Percentiles rank a stretch among this genome's conserved stretches.
Conservation (phyloP, 2,113 vertebrate species). For the Calyptomena viridis region DNA sequence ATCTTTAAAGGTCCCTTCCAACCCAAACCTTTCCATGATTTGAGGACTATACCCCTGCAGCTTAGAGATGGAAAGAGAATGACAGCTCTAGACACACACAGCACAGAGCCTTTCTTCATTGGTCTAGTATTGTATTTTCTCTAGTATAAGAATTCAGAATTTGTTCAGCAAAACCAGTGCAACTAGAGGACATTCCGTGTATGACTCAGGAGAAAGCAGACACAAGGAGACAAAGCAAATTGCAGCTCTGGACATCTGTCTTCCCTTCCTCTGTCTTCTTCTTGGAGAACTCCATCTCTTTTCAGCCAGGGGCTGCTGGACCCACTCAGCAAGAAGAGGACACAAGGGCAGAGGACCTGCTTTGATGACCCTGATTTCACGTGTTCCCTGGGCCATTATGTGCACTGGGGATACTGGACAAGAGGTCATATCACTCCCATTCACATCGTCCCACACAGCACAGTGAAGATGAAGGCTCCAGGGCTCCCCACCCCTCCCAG, state of each 20-base stretch:
- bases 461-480: neutral
- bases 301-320: no score
- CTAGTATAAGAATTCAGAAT: neutral
- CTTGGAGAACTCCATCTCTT: neutral
- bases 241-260: neutral
- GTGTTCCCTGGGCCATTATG: neutral
- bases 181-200: neutral
- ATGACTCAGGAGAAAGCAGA: neutral
- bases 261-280: neutral
- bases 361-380: neutral
- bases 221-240: neutral
- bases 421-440: neutral
- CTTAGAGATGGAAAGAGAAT: no score
- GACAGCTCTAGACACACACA: accelerated
- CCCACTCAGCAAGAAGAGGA: no score
- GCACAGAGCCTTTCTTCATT: neutral
- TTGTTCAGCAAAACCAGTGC: neutral
- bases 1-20: neutral
- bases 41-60: neutral
- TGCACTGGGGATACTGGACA: neutral
- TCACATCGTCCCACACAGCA: accelerated
- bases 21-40: neutral
- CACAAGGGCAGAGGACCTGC: neutral
- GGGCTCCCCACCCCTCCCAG: neutral
- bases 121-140: neutral